These are phyloP conservation scores for Hirtodrosophila histrioides DNA, from an alignment of 2,888 invertebrate genomes.

Conservation along the genomic window DNA sequence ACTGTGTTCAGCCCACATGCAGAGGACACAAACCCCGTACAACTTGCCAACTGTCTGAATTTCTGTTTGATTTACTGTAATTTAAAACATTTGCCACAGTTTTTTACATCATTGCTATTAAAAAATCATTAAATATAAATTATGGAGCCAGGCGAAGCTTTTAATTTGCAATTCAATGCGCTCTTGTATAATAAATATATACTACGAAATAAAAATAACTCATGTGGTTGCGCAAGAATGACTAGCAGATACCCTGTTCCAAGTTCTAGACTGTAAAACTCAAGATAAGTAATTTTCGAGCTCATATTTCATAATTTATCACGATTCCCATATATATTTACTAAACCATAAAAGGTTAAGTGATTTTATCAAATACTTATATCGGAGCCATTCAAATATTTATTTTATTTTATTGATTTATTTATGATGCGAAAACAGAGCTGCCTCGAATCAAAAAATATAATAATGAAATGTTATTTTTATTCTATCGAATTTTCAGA, in stretches of 20 bases:
- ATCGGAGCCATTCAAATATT: no score
- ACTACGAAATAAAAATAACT: constrained; percentile 14
- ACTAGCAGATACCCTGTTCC: constrained; percentile 12
- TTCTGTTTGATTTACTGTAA: constrained; percentile 62
- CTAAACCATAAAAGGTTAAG: no score
- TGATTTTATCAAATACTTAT: no score
- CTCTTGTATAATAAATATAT: constrained; percentile 48
- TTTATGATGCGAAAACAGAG: no score
- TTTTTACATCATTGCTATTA: constrained; percentile 49
- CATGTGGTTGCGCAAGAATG: background rate
- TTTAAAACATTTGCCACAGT: constrained; percentile 59
- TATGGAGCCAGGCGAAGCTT: constrained; percentile 47
- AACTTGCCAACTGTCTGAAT: constrained; percentile 29
- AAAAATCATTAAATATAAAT: constrained; percentile 64
- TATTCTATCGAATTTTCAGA: no score
- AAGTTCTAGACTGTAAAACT: no score
- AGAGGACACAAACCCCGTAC: background rate
- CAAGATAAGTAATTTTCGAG: no score
- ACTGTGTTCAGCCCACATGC: constrained; percentile 25
- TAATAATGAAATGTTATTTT: no score
- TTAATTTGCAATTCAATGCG: constrained; percentile 61
- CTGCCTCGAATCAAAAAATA: no score
- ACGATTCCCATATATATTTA: no score
- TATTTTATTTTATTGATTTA: no score
- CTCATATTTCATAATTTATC: no score